Conservation (phyloP, 2,113 vertebrate species). For the Nesogale talazaci region DNA sequence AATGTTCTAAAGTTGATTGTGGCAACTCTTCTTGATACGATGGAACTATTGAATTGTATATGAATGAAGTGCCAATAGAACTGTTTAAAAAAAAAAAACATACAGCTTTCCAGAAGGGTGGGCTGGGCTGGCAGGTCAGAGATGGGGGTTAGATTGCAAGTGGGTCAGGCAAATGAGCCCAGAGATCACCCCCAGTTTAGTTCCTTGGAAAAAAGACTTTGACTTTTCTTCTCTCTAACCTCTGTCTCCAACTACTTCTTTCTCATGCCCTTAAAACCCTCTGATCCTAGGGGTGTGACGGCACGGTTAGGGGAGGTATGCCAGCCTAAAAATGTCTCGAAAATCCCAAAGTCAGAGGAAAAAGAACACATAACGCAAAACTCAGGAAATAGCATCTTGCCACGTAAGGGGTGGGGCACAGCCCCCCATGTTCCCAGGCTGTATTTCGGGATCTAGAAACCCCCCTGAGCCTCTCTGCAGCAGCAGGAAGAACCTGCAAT, state of each 20-base stretch:
- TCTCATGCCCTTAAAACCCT: neutral
- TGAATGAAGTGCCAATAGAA: too few species aligned
- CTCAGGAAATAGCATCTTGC: slow-evolving; percentile 65
- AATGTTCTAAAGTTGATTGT: too few species aligned
- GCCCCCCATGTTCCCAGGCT: neutral
- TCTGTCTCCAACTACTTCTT: neutral
- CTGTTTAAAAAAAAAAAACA: too few species aligned
- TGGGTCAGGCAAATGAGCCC: neutral
- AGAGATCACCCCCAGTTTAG: neutral
- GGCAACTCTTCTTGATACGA: too few species aligned
- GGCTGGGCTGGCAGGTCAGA: neutral
- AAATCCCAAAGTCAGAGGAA: slow-evolving; percentile 50
- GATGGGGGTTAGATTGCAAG: neutral
- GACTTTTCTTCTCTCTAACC: neutral
- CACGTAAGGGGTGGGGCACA: slow-evolving; percentile 27
- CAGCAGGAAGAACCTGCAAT: slow-evolving; percentile 81
- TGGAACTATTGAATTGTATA: too few species aligned
- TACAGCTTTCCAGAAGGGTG: neutral
- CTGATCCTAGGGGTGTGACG: neutral
- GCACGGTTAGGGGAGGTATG: neutral
- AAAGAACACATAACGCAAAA: slow-evolving; percentile 34
- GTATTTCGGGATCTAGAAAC: slow-evolving; percentile 78
- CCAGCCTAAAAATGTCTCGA: slow-evolving; percentile 34
- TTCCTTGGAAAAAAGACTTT: neutral
- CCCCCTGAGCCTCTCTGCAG: slow-evolving; percentile 71